phyloP scores from a whole-genome alignment of 1,140 invertebrate genomes.

The Parapsyche elsis region DNA sequence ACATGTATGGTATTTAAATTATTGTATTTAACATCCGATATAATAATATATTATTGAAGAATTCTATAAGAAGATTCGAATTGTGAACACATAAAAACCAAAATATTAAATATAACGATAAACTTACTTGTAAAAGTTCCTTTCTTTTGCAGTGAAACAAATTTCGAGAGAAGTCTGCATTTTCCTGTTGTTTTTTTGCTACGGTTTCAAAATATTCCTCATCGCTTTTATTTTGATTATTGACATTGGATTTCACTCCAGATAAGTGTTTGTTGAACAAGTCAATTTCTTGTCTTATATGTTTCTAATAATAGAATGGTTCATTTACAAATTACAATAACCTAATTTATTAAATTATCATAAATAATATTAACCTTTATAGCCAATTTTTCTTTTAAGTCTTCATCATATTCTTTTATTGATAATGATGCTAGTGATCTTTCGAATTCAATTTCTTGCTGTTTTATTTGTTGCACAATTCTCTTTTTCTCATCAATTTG shows the following conservation, averaged over 20 bases:
- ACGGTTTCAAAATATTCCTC: conserved; percentile 34
- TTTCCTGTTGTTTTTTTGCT: conserved; percentile 22
- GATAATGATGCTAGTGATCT: neutral
- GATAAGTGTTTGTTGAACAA: conserved; percentile 38
- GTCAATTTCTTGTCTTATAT: conserved; percentile 41
- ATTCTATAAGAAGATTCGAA: too few species aligned
- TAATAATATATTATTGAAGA: too few species aligned
- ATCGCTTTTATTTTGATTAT: conserved; percentile 27
- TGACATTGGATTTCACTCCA: conserved; percentile 29
- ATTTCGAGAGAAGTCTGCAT: conserved; percentile 37
- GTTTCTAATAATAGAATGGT: conserved; percentile 19
- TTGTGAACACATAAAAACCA: neutral
- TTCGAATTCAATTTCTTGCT: conserved; percentile 36
- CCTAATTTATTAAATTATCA: neutral
- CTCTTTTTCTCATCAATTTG: conserved; percentile 44
- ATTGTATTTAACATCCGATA: neutral
- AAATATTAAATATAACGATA: conserved; percentile 9
- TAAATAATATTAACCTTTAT: conserved; percentile 42
- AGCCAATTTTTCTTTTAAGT: conserved; percentile 31
- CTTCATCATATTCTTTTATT: conserved; percentile 36
- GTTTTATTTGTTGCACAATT: conserved; percentile 16
- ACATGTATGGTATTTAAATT: neutral
- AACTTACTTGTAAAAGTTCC: conserved; percentile 46
- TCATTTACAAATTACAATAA: conserved; percentile 2
- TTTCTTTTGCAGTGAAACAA: conserved; percentile 43